phyloP scores from a whole-genome alignment of 1,140 invertebrate species.

The Laupala kohalensis region DNA sequence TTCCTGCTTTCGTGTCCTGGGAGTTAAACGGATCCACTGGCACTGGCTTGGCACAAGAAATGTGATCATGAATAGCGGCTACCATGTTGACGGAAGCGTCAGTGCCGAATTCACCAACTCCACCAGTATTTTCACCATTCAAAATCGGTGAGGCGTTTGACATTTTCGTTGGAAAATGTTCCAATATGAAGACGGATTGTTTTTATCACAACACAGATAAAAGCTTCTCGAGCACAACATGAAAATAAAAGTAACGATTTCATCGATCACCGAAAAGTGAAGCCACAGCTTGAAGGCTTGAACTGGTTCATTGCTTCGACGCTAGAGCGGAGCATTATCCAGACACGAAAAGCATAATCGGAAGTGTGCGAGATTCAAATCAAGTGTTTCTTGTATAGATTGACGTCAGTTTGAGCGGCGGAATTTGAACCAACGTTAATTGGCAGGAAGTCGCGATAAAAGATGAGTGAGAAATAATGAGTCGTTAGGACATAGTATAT shows the following conservation, averaged over 20 bases:
- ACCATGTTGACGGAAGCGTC: slow-evolving; percentile 23
- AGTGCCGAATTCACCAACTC: slow-evolving; percentile 16
- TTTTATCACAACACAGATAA: slow-evolving; percentile 1
- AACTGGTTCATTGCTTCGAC: background rate
- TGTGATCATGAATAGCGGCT: slow-evolving; percentile 23
- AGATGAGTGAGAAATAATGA: too few relatives aligned
- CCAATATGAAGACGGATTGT: background rate
- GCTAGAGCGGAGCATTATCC: background rate
- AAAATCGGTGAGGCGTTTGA: slow-evolving; percentile 18
- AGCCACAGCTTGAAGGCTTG: slow-evolving; percentile 1
- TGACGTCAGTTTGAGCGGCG: too few relatives aligned
- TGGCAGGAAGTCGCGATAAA: too few relatives aligned
- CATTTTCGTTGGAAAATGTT: slow-evolving; percentile 14
- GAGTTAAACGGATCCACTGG: slow-evolving; percentile 16
- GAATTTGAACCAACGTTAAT: too few relatives aligned
- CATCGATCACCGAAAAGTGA: slow-evolving; percentile 7
- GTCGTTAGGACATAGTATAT: too few relatives aligned
- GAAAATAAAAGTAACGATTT: slow-evolving; percentile 8
- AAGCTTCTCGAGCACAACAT: slow-evolving; percentile 4
- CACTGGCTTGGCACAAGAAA: slow-evolving; percentile 23
- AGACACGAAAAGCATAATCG: background rate
- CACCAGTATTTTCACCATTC: slow-evolving; percentile 20
- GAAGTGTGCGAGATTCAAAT: background rate
- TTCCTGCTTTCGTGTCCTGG: slow-evolving; percentile 15
- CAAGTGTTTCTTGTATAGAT: too few relatives aligned